A percentile compares a stretch with the other conserved stretches of the same genome.
These are phyloP conservation scores for Gastrophryne carolinensis DNA, from an alignment of 2,797 vertebrate genomes.

Conservation along the genomic window DNA sequence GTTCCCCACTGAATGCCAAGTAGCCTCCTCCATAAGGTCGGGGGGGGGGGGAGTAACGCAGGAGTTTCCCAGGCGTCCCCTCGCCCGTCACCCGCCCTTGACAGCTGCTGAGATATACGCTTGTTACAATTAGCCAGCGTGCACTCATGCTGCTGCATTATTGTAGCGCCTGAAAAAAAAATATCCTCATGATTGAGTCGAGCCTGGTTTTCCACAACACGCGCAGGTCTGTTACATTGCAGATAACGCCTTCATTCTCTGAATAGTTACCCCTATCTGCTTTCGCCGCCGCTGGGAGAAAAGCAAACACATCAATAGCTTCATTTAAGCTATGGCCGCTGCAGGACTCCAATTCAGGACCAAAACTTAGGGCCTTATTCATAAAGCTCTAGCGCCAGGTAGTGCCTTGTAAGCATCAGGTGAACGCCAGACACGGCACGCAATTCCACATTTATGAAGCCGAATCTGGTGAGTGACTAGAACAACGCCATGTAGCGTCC, in stretches of 20 bases:
- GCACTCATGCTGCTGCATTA: background rate
- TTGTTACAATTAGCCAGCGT: slow-evolving; percentile 5
- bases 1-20: background rate
- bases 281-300: too few species aligned
- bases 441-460: too few species aligned
- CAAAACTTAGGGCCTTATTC: too few species aligned
- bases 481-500: too few species aligned
- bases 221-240: background rate
- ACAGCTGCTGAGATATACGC: background rate
- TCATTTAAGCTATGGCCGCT: too few species aligned
- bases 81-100: background rate
- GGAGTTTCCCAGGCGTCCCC: background rate
- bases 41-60: too few species aligned
- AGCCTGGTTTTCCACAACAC: too few species aligned
- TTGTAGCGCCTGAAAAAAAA: background rate
- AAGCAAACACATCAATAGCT: background rate
- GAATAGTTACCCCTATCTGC: slow-evolving; percentile 4
- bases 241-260: background rate
- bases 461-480: too few species aligned
- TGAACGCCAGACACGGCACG: too few species aligned
- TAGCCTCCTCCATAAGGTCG: background rate
- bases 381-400: too few species aligned
- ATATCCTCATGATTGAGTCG: background rate
- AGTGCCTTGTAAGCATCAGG: too few species aligned
- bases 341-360: too few species aligned